Conservation (phyloP, 1,140 invertebrate species). For the Mesaphorura yosii region DNA sequence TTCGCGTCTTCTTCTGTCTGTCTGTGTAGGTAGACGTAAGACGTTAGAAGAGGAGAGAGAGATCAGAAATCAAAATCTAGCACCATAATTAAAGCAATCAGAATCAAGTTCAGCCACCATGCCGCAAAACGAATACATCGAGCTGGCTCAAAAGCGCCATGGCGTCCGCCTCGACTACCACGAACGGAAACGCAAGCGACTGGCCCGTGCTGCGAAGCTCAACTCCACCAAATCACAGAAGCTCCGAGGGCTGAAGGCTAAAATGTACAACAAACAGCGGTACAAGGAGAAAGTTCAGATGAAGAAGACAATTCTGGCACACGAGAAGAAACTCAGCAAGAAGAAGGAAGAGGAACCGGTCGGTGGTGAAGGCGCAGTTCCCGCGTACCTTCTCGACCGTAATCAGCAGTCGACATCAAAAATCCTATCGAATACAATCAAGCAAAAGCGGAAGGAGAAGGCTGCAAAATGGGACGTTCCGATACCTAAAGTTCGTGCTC, state of each 20-base stretch:
- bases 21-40: too few species aligned
- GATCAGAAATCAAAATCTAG: not conserved
- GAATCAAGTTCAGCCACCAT: too few species aligned
- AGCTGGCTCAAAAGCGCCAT: conserved; percentile 89
- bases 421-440: conserved; percentile 97
- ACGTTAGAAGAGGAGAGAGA: not conserved
- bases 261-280: conserved; percentile 92
- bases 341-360: conserved; percentile 53
- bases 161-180: conserved; percentile 94
- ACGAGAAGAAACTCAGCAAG: conserved; percentile 81
- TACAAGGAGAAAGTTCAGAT: conserved; percentile 98
- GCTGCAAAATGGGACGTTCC: conserved; percentile 99
- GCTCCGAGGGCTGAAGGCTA: conserved; percentile 91
- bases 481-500: conserved; percentile 92
- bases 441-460: conserved; percentile 99
- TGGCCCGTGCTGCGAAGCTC: conserved; percentile 84
- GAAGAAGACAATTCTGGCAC: conserved; percentile 92
- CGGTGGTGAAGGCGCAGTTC: conserved; percentile 78
- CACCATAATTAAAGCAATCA: not conserved
- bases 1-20: too few species aligned
- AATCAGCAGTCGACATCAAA: conserved; percentile 88
- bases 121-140: conserved; percentile 99
- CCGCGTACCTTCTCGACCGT: conserved; percentile 92
- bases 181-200: conserved; percentile 88
- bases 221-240: conserved; percentile 78